Evolutionary conservation across 2,888 invertebrate species (phyloP), one percentile per base, ranked within the genome.

Genomic region (Corbicula japonica): DNA sequence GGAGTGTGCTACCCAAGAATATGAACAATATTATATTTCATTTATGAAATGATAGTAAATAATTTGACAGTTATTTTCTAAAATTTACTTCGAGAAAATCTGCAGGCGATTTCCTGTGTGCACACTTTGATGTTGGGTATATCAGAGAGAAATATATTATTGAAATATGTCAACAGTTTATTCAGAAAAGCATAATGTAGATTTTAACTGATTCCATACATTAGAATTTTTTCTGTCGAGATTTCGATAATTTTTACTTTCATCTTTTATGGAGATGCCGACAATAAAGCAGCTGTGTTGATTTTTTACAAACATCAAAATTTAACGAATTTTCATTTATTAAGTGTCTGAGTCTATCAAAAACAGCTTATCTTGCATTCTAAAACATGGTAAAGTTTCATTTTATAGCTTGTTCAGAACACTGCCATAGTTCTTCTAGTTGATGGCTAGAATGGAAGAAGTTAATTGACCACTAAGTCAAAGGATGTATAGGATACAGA

Each of bases 51-150:
- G 69, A 61, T 60, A 50, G 52, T 61, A 61, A 74, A 74, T 65
- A 41, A 65, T 62, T 73, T 74, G 69, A 78, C 78, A 73, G 78
- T 78, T 69, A 78, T 35, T 41, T 26, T 32, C 56, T n/a, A 38
- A 38, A 70, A 60, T 41, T 70, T 78, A 65, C 73, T 74, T 74
- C 52, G 69, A 78, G 69, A 69, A 78, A 74, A 65, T 50, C 73
- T 50, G 63, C 70, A 69, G 61, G 70, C 21, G 12, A 74, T 61
- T 78, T 74, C 73, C 73, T 78, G 73, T 60, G 44, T 0, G 61
- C 12, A 35, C 30, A 41, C 56, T 74, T 78, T 78, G 73, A 78
- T 52, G 73, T 74, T 61, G 34, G 1, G 41, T 68, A 44, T 72
- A 72, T 72, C 72, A 54, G 56, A 35, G 34, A 30, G 44, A 41